Evolutionary conservation across 2,113 vertebrate species (phyloP).

Genomic region (Chroicocephalus ridibundus): DNA sequence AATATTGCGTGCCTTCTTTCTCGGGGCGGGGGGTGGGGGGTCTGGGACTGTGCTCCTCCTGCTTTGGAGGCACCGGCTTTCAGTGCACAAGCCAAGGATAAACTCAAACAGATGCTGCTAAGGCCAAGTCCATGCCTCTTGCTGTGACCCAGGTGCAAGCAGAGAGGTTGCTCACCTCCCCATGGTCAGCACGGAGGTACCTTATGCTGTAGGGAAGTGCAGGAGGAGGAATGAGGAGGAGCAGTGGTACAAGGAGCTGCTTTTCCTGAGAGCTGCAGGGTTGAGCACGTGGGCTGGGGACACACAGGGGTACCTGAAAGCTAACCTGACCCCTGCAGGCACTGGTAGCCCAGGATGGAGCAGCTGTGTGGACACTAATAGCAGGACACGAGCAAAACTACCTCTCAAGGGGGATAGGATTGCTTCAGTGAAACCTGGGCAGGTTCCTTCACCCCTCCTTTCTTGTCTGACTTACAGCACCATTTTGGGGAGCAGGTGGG

Average conservation of each 20-base stretch:
- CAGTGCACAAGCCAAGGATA: neutral
- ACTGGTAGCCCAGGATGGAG: neutral
- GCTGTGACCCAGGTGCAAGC: neutral
- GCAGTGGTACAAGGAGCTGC: neutral
- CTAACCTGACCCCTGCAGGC: neutral
- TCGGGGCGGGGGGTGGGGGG: rapidly evolving
- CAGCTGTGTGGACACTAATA: neutral
- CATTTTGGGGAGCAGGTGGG: neutral
- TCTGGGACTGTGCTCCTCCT: neutral
- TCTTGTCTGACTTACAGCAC: neutral
- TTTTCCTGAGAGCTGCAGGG: neutral
- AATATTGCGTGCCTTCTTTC: neutral
- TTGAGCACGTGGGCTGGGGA: neutral
- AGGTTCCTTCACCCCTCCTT: neutral
- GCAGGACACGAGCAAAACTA: neutral
- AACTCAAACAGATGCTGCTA: neutral
- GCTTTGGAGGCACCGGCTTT: neutral
- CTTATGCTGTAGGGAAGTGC: neutral
- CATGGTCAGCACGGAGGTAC: neutral
- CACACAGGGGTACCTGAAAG: neutral
- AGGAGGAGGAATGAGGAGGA: neutral
- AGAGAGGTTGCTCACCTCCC: neutral
- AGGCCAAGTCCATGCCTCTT: neutral
- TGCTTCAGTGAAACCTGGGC: neutral
- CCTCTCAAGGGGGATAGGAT: neutral